Conservation (phyloP, 2,797 vertebrate genomes). For the Alosa sapidissima region DNA sequence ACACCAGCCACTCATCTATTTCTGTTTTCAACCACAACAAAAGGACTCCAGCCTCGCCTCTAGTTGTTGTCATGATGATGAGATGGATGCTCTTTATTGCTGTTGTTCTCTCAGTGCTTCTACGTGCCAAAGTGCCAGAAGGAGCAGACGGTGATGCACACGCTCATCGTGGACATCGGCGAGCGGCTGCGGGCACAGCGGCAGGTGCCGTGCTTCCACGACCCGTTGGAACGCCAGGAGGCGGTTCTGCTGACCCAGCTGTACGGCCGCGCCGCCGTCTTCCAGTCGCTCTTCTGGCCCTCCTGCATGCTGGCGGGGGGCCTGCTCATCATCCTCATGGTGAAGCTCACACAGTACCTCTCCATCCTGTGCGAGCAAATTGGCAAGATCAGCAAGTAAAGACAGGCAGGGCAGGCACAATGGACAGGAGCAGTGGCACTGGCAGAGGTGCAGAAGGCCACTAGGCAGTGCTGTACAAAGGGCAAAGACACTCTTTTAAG, state of each 20-base stretch:
- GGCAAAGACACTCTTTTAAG: background rate
- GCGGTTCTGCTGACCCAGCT: slow-evolving; percentile 84
- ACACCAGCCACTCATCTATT: background rate
- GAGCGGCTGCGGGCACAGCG: slow-evolving; percentile 86
- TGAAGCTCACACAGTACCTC: slow-evolving; percentile 93
- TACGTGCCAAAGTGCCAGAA: slow-evolving; percentile 91
- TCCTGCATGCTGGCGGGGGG: slow-evolving; percentile 87
- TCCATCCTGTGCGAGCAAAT: slow-evolving; percentile 90
- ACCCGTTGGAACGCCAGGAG: slow-evolving; percentile 84
- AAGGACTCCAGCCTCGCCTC: background rate
- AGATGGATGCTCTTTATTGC: background rate
- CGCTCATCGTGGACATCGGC: slow-evolving; percentile 82
- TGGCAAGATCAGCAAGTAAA: slow-evolving; percentile 87
- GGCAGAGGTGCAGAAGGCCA: background rate
- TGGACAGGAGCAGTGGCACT: background rate
- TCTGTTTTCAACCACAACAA: slow-evolving; percentile 22
- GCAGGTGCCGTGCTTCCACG: slow-evolving; percentile 85
- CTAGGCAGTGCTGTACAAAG: background rate
- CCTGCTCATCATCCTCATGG: slow-evolving; percentile 87
- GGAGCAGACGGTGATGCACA: slow-evolving; percentile 81
- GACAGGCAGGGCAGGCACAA: background rate
- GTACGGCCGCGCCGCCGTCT: slow-evolving; percentile 81
- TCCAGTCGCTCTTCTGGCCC: slow-evolving; percentile 91
- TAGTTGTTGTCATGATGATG: background rate
- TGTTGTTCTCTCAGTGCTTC: slow-evolving; percentile 78